Base-by-base conservation (phyloP, 2,113 vertebrate species). In the Mionectes macconnelli region DNA sequence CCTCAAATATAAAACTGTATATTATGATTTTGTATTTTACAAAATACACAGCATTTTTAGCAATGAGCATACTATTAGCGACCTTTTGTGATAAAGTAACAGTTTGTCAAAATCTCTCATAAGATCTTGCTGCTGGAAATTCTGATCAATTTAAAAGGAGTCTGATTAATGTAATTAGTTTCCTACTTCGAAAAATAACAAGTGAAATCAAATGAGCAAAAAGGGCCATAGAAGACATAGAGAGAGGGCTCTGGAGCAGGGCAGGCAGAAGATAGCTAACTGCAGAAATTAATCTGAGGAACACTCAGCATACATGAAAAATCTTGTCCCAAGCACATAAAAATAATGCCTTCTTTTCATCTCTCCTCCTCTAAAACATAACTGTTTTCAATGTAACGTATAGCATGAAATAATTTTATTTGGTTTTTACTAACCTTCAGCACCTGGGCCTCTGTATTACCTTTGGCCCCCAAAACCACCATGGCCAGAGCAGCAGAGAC, bases 401-500 rank as follows among this genome's bases (percentile, higher is more conserved):
- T 3, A 56, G 56, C 19, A 16, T 8, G 15, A 31, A 57, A 49
- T 6, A 27, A 19, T 42, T 40, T 17, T n/a, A 27, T n/a, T 15
- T 63, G 50, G 27, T 75, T 50, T 78, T 59, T 50, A 87, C 97
- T 95, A 60, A 98, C 98, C 97, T 98, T 97, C 75, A 97, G 77
- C 30, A 98, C 2, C 87, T 98, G 95, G 8, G 81, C 33, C 2
- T 90, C 96, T 8, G 98, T 98, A 25, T 94, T 53, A n/a, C 97
- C 97, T 89, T 21, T 95, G 74, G 97, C 24, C 66, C 98, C 98
- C 74, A 98, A 50, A 23, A 83, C 33, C 44, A 98, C 42, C 98
- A 98, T 98, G 47, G 97, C 97, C 87, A 98, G 23, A 4, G 98
- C 98, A 9, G 97, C 88, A 8, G 97, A 97, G 31, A 98, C 31